Conservation (phyloP, 2,113 vertebrate genomes). For the Empidonax alnorum region DNA sequence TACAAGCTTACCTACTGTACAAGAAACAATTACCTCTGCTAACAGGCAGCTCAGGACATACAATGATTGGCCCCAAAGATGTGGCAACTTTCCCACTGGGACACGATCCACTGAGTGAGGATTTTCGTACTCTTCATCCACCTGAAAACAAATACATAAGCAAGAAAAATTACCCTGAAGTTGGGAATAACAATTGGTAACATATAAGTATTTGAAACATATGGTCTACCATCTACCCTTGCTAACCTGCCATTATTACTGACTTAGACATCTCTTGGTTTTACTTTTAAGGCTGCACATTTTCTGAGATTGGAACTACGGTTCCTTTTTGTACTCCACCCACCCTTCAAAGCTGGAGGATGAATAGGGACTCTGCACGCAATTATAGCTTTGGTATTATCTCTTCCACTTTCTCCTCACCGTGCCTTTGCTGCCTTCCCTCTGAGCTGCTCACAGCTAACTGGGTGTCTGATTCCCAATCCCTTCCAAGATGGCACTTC, state of each 20-base stretch:
- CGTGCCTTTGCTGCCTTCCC: neutral
- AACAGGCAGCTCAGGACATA: constrained; percentile 90
- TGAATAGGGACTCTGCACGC: neutral
- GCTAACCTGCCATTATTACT: neutral
- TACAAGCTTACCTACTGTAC: neutral
- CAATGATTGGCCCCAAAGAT: constrained; percentile 98
- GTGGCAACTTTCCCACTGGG: constrained; percentile 89
- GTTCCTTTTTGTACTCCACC: neutral
- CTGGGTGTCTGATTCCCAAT: neutral
- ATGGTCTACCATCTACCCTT: neutral
- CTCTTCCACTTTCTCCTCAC: neutral
- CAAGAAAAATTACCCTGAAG: neutral
- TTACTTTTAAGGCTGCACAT: neutral
- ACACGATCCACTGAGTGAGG: constrained; percentile 92
- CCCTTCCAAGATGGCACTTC: neutral
- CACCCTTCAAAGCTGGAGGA: neutral
- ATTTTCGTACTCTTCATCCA: constrained; percentile 92
- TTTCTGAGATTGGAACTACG: neutral
- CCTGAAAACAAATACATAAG: constrained; percentile 72
- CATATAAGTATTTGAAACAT: neutral
- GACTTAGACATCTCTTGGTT: neutral
- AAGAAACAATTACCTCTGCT: constrained; percentile 84
- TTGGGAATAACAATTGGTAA: neutral
- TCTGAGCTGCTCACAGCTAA: neutral
- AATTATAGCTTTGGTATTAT: neutral